Evolutionary conservation across 2,797 vertebrate species (phyloP), one percentile per base, ranked within the genome.

Genomic region (Characodon lateralis): DNA sequence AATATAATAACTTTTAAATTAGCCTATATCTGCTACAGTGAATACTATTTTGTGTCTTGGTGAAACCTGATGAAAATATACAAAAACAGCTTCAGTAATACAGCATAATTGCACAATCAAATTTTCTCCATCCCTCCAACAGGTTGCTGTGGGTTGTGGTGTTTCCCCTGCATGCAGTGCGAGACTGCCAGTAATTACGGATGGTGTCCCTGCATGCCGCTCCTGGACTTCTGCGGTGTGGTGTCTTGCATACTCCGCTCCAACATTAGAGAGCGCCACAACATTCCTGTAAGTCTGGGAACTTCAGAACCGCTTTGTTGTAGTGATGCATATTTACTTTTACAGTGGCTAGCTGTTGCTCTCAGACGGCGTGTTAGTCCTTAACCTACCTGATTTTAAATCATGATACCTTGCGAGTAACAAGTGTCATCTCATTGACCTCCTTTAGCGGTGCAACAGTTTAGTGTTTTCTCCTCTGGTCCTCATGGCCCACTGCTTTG

Each of bases 131-230:
- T 68, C 39, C 46, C 65, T 14, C 31, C 58, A 43, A 6, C 35
- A 96, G 95, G 95, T 50, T 96, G 95, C 88, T 95, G 89, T 39
- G 93, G 8, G 0, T 1, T 81, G 0, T 96, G 88, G 81, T 96
- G 94, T 76, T 94, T 95, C 66, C 94, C 94, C 0, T 96, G 94
- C 73, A 66, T 96, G 89, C 95, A 96, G 88, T 96, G 94, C 63
- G 80, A 96, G 63, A 94, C 95, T 0, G 92, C 83, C 3, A 16
- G 18, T 0, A 0, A 89, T 0, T 74, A 89, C 0, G 95, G 94
- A 70, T 95, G 94, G 94, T 95, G 95, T 77, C 93, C 66, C 86
- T 79, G 59, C 13, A 73, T 93, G 89, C 95, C 95, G 0, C 1
- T 94, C 0, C 74, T 93, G 79, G 95, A 96, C 59, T 0, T 8